Evolutionary conservation across 2,888 invertebrate genomes (phyloP), one percentile per base, ranked within the genome.

Genomic region (Clivina fossor): DNA sequence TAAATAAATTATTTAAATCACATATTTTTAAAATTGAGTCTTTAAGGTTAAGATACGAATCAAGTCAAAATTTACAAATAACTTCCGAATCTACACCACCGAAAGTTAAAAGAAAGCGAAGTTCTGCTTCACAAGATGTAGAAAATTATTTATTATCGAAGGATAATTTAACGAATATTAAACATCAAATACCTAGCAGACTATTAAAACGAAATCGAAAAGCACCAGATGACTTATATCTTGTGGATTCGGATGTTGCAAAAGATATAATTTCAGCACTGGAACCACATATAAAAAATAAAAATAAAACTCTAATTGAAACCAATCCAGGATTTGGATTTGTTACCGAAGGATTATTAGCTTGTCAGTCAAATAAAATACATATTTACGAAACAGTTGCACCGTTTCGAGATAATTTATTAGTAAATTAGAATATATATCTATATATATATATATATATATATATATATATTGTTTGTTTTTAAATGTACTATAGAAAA

Each of bases 241-340:
- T 70, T 37, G 61, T 67, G 33, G 66, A 66, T 59, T 56, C 62
- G 7, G 28, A 60, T 2, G 57, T 64, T 15, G 70, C 68, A 2
- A 64, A 64, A 51, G 58, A 53, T 11, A 62, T 68, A 20, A 65
- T 61, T 3, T 18, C 56, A 4, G 51, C 63, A 50, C 49, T 69
- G 41, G 37, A 63, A 13, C 63, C 66, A 11, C 47, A 58, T 38
- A 51, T 69, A 32, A 55, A 60, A 18, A 9, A 35, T n/a, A 30
- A 50, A 18, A 59, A 63, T 56, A 57, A 49, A 13, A 56, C 64
- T 15, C 66, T 66, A 40, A 73, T 78, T 2, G 88, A 89, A 74
- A 75, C 84, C 0, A 85, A 85, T 72, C 84, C 88, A 1, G 88
- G 88, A 0, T 72, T 82, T 33, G 86, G 88, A 0, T 69, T 82